These are phyloP conservation scores for Gorsachius magnificus DNA, from an alignment of 2,797 vertebrate species.

Conservation along the genomic window DNA sequence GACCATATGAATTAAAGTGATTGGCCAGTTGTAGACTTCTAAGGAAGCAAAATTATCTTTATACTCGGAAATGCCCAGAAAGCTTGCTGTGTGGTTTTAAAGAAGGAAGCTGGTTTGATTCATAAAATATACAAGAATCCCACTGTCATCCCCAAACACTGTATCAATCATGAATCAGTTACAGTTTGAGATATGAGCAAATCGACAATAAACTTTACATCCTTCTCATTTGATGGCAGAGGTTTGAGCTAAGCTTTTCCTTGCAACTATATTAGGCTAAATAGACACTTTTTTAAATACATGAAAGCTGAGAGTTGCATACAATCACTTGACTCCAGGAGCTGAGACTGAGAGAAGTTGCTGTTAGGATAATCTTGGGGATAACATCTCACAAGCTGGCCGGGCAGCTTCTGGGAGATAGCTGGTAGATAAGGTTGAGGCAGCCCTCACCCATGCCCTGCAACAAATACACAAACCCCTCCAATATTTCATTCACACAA, in stretches of 20 bases:
- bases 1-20: neutral
- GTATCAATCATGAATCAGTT: neutral
- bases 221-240: neutral
- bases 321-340: neutral
- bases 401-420: neutral
- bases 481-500: neutral
- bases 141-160: neutral
- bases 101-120: neutral
- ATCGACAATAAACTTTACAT: neutral
- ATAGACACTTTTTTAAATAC: neutral
- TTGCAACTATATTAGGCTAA: neutral
- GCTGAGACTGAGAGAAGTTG: neutral
- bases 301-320: neutral
- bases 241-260: neutral
- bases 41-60: neutral
- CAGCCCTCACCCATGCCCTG: neutral
- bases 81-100: slow-evolving; percentile 3
- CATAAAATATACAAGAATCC: neutral
- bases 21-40: neutral
- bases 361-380: neutral
- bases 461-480: neutral
- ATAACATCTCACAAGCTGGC: neutral
- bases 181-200: neutral
- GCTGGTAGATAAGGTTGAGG: neutral
- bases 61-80: neutral